Conservation (phyloP, 2,113 vertebrate species). For the Esox niger region DNA sequence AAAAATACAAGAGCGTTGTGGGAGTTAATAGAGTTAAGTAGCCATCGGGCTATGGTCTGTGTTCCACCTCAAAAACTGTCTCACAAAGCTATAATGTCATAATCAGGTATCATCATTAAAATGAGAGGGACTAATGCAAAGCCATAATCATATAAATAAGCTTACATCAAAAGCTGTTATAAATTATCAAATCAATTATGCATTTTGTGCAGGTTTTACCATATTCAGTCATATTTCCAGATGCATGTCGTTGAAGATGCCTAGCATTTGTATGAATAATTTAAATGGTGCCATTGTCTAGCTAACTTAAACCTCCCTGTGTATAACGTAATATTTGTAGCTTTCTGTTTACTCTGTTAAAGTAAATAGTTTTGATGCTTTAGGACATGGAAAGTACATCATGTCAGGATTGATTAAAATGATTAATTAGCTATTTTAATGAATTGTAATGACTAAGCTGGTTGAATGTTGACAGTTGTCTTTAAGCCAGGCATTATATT, state of each 20-base stretch:
- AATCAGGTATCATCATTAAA: background rate
- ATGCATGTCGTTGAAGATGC: no score
- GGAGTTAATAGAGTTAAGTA: background rate
- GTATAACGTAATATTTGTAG: conserved; percentile 21
- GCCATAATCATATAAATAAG: conserved; percentile 28
- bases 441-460: conserved; percentile 48
- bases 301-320: conserved; percentile 39
- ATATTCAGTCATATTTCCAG: no score
- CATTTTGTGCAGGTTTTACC: conserved; percentile 29
- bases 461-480: no score
- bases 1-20: background rate
- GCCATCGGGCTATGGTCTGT: background rate
- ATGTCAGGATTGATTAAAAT: conserved; percentile 55
- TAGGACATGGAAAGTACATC: conserved; percentile 58
- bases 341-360: conserved; percentile 36
- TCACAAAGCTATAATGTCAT: no score
- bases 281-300: conserved; percentile 23
- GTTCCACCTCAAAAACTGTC: no score
- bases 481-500: no score
- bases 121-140: conserved; percentile 5
- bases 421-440: conserved; percentile 53
- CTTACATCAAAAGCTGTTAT: conserved; percentile 14
- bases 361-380: conserved; percentile 68
- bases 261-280: conserved; percentile 25
- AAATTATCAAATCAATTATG: conserved; percentile 39